Base-by-base conservation (phyloP, 2,888 invertebrate species). In the Agrenia bidenticulata region DNA sequence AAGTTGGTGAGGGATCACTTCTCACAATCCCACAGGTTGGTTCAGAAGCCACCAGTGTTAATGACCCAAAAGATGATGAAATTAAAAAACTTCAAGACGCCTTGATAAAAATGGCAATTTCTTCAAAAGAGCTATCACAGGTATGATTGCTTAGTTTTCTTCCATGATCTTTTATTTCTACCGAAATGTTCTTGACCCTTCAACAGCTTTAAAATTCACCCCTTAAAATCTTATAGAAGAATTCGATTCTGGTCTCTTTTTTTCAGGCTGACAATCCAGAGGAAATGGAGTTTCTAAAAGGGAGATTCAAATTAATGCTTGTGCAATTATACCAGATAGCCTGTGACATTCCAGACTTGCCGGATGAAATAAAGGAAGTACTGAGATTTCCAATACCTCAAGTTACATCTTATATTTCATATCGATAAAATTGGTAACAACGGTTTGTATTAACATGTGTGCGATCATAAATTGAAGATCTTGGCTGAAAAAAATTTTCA, bases 81-180 rank as follows among this genome's bases (percentile, higher is more conserved):
- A 37, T 72, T 11, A 21, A 50, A 13, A 15, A 26, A 17, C 57
- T 69, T 1, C 67, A 64, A 24, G 66, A 71, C 17, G 64, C 70
- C 13, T 63, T 75, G 39, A 55, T 73, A 2, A 72, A 73, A 32
- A 61, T 74, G 63, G 73, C 74, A 13, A 58, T 74, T 32, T 61
- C 72, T 2, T 68, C 76, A 4, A 76, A 76, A 50, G 66, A 65
- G 17, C 54, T 76, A 5, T 61, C 69, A 11, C 66, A 72, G 68
- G 75, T 75, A 45, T 62, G 54, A 32, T 32, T 32, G n/a, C n/a
- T n/a, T n/a, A n/a, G n/a, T n/a, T n/a, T n/a, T n/a, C n/a, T n/a
- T n/a, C n/a, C n/a, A n/a, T n/a, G n/a, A n/a, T n/a, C n/a, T n/a
- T n/a, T n/a, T n/a, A n/a, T n/a, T n/a, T n/a, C n/a, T n/a, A n/a